A percentile compares a stretch with the other conserved stretches of the same genome.
Conservation (phyloP, 2,797 vertebrate species). For the Psittacula derbiana region DNA sequence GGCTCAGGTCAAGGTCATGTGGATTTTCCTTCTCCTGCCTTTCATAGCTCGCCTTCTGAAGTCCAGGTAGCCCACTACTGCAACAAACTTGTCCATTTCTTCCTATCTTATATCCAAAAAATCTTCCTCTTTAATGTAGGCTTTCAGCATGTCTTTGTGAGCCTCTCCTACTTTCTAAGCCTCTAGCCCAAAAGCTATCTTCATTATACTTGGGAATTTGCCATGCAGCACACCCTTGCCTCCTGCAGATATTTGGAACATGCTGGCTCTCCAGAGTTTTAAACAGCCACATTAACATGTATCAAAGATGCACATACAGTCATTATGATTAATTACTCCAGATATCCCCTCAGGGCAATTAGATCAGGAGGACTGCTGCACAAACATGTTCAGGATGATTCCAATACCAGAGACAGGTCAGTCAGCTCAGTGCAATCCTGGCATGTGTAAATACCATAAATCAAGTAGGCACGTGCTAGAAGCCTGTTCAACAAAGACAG, state of each 20-base stretch:
- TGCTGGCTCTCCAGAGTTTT: background rate
- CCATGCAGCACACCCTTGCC: background rate
- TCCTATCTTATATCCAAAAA: background rate
- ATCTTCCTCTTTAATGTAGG: background rate
- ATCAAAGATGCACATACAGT: background rate
- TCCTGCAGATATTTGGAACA: background rate
- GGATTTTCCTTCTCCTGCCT: background rate
- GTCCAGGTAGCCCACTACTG: background rate
- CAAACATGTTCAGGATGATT: constrained; percentile 2
- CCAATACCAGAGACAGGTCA: background rate
- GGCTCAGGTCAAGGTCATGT: background rate
- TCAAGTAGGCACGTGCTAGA: background rate
- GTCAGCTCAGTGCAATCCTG: background rate
- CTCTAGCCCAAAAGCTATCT: background rate
- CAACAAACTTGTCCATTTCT: background rate
- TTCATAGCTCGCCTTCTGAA: background rate
- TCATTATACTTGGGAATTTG: background rate
- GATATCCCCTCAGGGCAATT: background rate
- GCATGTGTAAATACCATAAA: background rate
- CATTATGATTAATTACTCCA: constrained; percentile 27
- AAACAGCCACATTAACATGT: background rate
- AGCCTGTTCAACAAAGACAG: background rate
- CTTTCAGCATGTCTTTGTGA: background rate
- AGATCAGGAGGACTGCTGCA: background rate
- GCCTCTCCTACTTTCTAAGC: background rate